Conservation (phyloP, 2,888 invertebrate species). For the Xanthorhoe spadicearia region DNA sequence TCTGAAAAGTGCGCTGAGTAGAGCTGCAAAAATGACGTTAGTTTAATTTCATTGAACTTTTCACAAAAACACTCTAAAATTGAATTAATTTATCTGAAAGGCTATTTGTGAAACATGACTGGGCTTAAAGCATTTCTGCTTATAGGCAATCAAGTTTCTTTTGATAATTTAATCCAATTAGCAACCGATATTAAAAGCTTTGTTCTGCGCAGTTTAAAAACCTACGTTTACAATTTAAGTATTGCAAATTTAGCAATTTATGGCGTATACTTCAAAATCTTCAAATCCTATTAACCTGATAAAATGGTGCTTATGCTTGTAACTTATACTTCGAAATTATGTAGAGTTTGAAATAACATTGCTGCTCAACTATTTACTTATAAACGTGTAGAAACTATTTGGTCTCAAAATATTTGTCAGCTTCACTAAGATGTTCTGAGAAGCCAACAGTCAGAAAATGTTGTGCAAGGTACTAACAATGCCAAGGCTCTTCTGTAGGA, state of each 20-base stretch:
- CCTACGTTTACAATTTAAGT: too few species aligned
- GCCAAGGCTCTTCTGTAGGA: slow-evolving; percentile 32
- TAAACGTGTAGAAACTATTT: slow-evolving; percentile 37
- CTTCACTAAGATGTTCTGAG: slow-evolving; percentile 32
- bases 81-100: too few species aligned
- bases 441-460: slow-evolving; percentile 29
- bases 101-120: too few species aligned
- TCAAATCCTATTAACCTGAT: too few species aligned
- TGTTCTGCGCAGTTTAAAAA: not conserved
- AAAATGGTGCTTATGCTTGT: too few species aligned
- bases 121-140: too few species aligned
- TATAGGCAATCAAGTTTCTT: not conserved
- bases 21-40: slow-evolving; percentile 73
- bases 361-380: slow-evolving; percentile 19
- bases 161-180: not conserved
- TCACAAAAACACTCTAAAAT: not conserved
- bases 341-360: not conserved
- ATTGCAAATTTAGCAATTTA: too few species aligned
- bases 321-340: not conserved
- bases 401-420: slow-evolving; percentile 38
- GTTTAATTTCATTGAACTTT: not conserved
- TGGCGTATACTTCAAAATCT: too few species aligned
- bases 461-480: slow-evolving; percentile 32
- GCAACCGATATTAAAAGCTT: not conserved
- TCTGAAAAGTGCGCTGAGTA: slow-evolving; percentile 91